Conservation (phyloP, 2,797 vertebrate species). For the Oreochromis grahami region DNA sequence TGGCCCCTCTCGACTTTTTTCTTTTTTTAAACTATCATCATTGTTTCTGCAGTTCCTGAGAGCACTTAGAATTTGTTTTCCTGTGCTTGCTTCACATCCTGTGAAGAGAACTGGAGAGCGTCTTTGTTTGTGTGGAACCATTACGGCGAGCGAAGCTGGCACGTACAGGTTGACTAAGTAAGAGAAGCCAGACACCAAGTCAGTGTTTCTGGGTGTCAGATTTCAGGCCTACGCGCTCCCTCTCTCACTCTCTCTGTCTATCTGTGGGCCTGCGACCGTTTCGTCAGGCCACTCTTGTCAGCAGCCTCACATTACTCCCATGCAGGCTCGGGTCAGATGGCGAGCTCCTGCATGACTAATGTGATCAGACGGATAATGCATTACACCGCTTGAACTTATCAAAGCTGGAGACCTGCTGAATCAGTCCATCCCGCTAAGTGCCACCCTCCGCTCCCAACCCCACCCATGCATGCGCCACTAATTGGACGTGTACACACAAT, state of each 20-base stretch:
- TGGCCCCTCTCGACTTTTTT: not conserved
- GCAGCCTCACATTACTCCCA: slow-evolving; percentile 66
- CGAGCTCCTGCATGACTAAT: slow-evolving; percentile 73
- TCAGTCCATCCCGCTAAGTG: slow-evolving; percentile 52
- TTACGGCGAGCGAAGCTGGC: slow-evolving; percentile 58
- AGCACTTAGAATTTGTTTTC: slow-evolving; percentile 52
- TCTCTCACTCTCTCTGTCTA: slow-evolving; percentile 11
- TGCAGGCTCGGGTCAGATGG: slow-evolving; percentile 64
- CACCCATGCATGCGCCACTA: slow-evolving; percentile 3
- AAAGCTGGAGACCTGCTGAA: slow-evolving; percentile 68
- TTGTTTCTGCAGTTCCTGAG: slow-evolving; percentile 58
- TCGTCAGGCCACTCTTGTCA: slow-evolving; percentile 60
- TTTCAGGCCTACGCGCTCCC: slow-evolving; percentile 60
- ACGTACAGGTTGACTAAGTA: slow-evolving; percentile 72
- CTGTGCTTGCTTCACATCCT: slow-evolving; percentile 61
- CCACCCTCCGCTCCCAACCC: not conserved
- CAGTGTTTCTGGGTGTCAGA: slow-evolving; percentile 72
- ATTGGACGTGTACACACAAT: slow-evolving; percentile 39
- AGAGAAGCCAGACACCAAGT: slow-evolving; percentile 76
- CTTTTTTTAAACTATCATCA: slow-evolving; percentile 30
- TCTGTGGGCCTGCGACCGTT: slow-evolving; percentile 53
- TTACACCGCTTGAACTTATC: slow-evolving; percentile 71
- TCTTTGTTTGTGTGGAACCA: slow-evolving; percentile 71
- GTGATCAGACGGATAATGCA: slow-evolving; percentile 71
- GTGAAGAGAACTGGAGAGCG: slow-evolving; percentile 43